Base-by-base conservation (phyloP, 1,140 invertebrate genomes). In the Onthophagus taurus region DNA sequence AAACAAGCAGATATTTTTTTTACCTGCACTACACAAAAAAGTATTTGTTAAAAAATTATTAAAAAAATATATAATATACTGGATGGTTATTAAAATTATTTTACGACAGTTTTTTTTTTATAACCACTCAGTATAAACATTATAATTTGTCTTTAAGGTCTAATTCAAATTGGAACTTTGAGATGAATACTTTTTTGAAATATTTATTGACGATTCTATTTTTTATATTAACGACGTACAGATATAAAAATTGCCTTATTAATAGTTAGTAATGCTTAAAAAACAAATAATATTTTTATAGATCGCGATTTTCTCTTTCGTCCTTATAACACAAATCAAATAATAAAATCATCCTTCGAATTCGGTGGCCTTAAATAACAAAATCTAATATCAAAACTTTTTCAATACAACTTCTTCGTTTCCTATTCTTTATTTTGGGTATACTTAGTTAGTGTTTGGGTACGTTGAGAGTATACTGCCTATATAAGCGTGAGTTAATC, bases 381-480 rank as follows among this genome's bases (percentile, higher is more conserved):
- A 41, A 8, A 41, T 26, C 11, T 41, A 16, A 26, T 41, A 41
- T 41, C 24, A 41, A 14, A 6, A 38, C 16, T 33, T 33, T 43
- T 43, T 37, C 24, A 37, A 37, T 21, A 34, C 19, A 34, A 35
- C 31, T 36, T 44, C 9, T 35, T 26, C n/a, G 19, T 44, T 17
- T 19, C 23, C 12, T 45, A 33, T 33, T 30, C 3, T 11, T n/a
- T 26, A 31, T 31, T 29, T 29, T 39, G 35, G 26, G 11, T 5
- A 16, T 33, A 19, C 20, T 39, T 31, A 11, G 21, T 18, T 23
- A 38, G 26, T 34, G 34, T 31, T 29, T 12, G 44, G 37, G 37
- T 45, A 45, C 37, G 35, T 39, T 21, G 21, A 37, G 19, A 23
- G 35, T 45, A 39, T 45, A 39, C 35, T 39, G 44, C 35, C 35